Base-by-base conservation (phyloP, 2,888 invertebrate species). In the Entomobrya multifasciata region DNA sequence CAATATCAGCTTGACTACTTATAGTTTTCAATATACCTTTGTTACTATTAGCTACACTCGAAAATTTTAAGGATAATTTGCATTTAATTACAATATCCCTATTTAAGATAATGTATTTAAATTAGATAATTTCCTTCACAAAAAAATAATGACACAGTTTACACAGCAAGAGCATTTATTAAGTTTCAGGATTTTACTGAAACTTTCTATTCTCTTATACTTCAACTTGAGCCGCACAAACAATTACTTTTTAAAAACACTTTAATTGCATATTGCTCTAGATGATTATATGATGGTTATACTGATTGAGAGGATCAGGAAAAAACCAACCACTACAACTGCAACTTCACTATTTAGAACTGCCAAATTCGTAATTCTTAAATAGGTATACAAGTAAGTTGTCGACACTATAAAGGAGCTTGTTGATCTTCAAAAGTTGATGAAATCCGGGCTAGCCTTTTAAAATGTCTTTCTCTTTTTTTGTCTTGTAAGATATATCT, bases 391-490 rank as follows among this genome's bases (percentile, higher is more conserved):
- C 11, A 27, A n/a, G 15, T 22, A 27, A 25, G 60, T 13, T 57
- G 13, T 5, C 22, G 57, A 15, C 22, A 25, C 57, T 17, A 1
- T 62, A 17, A n/a, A 65, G 41, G 36, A 36, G 8, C 41, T 65
- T 65, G 65, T 36, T 41, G 36, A 65, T 65, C 65, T 41, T 65
- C 65, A 65, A 65, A 65, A 27, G 20, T 17, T 57, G 65, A 52
- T 72, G 72, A 72, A 52, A 72, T 72, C 72, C 72, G 52, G 72
- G 49, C 52, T 30, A 72, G 72, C 49, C 52, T 27, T 72, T 47
- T 72, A 6, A 36, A 36, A 72, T 49, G 72, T 27, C n/a, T n/a
- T n/a, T 72, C 27, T 72, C 49, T 25, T 72, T 52, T 25, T 17
- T 41, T 15, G 15, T 65, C n/a, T n/a, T n/a, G n/a, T n/a, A n/a